Evolutionary conservation across 1,140 invertebrate species (phyloP).

Genomic region (Drosophila guanche): DNA sequence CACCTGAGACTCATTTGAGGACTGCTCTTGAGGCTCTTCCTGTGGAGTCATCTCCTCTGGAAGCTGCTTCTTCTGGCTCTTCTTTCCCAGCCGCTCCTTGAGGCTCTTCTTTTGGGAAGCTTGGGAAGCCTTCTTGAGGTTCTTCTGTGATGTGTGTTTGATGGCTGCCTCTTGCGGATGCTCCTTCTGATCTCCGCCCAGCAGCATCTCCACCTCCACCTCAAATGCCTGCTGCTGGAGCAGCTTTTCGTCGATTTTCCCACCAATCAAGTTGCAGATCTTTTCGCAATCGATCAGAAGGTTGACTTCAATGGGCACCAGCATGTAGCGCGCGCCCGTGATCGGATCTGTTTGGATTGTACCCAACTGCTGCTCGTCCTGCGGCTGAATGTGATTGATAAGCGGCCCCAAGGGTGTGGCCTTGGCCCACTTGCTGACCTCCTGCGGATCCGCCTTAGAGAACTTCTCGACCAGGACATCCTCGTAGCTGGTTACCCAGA

Average conservation of each 20-base stretch:
- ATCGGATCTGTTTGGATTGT: conserved; percentile 14
- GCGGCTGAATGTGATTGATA: neutral
- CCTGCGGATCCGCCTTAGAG: neutral
- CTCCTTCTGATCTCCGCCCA: too few relatives aligned
- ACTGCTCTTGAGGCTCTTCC: neutral
- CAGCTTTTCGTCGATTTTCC: too few relatives aligned
- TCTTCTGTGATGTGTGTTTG: too few relatives aligned
- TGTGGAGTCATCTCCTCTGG: neutral
- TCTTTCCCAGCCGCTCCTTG: too few relatives aligned
- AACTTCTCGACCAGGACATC: neutral
- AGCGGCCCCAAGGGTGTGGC: neutral
- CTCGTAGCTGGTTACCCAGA: conserved; percentile 7
- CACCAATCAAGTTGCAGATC: neutral
- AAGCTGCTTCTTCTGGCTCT: too few relatives aligned
- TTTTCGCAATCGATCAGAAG: conserved; percentile 19
- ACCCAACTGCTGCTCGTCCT: conserved; percentile 18
- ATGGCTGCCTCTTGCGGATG: too few relatives aligned
- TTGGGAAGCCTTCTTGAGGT: too few relatives aligned
- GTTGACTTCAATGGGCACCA: conserved; percentile 50
- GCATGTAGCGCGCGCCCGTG: conserved; percentile 54
- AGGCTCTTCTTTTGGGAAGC: too few relatives aligned
- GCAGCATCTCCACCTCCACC: too few relatives aligned
- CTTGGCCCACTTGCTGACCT: neutral
- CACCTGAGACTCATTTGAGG: neutral
- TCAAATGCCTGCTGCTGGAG: too few relatives aligned